Conservation (phyloP, 1,140 invertebrate genomes). For the Drosophila jambulina region DNA sequence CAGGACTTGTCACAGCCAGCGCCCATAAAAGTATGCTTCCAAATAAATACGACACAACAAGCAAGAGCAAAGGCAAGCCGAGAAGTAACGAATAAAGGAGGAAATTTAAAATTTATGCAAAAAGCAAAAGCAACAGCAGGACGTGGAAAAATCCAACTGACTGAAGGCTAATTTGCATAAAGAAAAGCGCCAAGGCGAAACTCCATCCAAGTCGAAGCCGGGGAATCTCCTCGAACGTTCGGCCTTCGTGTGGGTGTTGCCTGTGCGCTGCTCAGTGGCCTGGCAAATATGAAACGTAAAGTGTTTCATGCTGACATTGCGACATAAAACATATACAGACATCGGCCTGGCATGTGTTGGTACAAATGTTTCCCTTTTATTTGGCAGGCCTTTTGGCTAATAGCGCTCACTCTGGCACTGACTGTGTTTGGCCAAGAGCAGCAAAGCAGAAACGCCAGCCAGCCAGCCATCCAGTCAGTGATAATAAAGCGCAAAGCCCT, state of each 20-base stretch:
- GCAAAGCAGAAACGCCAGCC: slow-evolving; percentile 54
- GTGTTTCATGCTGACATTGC: slow-evolving; percentile 77
- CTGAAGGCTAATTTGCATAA: slow-evolving; percentile 79
- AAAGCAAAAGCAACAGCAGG: slow-evolving; percentile 53
- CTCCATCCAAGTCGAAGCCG: slow-evolving; percentile 32
- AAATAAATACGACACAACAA: slow-evolving; percentile 42
- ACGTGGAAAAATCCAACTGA: slow-evolving; percentile 33
- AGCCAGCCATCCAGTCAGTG: slow-evolving; percentile 3
- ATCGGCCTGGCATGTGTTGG: slow-evolving; percentile 14
- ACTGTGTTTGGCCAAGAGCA: slow-evolving; percentile 50
- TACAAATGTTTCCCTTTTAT: slow-evolving; percentile 75
- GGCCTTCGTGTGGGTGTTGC: slow-evolving; percentile 12
- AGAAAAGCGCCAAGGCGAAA: slow-evolving; percentile 68
- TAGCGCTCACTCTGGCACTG: slow-evolving; percentile 35
- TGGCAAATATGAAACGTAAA: slow-evolving; percentile 78
- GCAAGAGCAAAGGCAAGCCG: slow-evolving; percentile 6
- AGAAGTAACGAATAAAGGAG: slow-evolving; percentile 64
- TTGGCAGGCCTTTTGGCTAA: slow-evolving; percentile 76
- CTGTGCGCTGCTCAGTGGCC: slow-evolving; percentile 56
- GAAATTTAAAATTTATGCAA: slow-evolving; percentile 81
- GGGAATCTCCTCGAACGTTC: slow-evolving; percentile 6
- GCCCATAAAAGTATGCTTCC: slow-evolving; percentile 65
- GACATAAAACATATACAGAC: slow-evolving; percentile 56
- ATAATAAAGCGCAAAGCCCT: slow-evolving; percentile 58
- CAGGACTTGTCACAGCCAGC: slow-evolving; percentile 68